phyloP scores from a whole-genome alignment of 2,888 invertebrate genomes.

The Pyrrhia umbra region DNA sequence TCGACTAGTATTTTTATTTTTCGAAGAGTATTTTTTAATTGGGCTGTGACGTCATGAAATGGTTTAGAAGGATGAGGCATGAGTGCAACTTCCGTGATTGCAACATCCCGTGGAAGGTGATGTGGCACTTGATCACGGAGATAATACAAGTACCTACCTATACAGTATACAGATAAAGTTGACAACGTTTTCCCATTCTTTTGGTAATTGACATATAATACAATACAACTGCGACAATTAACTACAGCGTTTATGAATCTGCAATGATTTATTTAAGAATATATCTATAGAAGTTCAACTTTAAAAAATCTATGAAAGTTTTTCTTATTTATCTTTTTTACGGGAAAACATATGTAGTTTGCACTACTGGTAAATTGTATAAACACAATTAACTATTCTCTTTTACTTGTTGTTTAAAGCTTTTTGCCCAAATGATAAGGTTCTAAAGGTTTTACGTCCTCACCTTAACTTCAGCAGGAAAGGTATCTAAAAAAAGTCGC shows the following conservation, averaged over 20 bases:
- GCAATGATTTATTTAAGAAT: too few relatives aligned
- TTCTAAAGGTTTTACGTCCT: conserved; percentile 11
- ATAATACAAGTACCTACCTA: conserved; percentile 9
- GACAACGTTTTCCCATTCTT: not conserved
- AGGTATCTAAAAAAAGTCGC: conserved; percentile 43
- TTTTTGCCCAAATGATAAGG: conserved; percentile 1
- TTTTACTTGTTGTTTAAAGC: not conserved
- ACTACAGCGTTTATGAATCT: too few relatives aligned
- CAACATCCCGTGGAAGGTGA: conserved; percentile 48
- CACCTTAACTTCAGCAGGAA: conserved; percentile 18
- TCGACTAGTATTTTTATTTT: conserved; percentile 35
- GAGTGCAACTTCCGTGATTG: conserved; percentile 61
- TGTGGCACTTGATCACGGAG: conserved; percentile 49
- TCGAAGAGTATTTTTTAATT: conserved; percentile 25
- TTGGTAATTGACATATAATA: too few relatives aligned
- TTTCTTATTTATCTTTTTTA: too few relatives aligned
- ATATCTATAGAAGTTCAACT: too few relatives aligned
- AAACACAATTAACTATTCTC: too few relatives aligned
- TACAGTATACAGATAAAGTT: not conserved
- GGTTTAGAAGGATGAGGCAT: conserved; percentile 58
- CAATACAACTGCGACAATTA: too few relatives aligned
- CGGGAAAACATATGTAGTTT: too few relatives aligned
- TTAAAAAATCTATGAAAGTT: too few relatives aligned
- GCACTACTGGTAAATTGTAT: too few relatives aligned
- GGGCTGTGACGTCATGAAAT: conserved; percentile 46